Evolutionary conservation across 1,140 invertebrate genomes (phyloP).

Genomic region (Apocrypta bakeri): DNA sequence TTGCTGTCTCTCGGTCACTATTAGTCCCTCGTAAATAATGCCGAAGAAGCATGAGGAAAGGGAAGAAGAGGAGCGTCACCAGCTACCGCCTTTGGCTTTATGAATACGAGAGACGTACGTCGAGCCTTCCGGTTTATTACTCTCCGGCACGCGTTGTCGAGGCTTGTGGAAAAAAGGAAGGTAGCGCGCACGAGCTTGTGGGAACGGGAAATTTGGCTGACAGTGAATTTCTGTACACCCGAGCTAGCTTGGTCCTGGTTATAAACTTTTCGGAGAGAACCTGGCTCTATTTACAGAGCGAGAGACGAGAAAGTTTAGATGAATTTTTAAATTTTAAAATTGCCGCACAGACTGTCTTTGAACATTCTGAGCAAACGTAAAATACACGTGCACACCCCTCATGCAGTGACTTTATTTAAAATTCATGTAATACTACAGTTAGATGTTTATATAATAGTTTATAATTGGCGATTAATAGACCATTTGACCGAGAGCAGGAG

Average conservation of each 20-base stretch:
- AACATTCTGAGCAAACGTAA: not conserved
- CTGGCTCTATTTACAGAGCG: not conserved
- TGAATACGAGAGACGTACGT: not conserved
- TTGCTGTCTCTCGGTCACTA: conserved; percentile 44
- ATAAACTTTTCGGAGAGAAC: not conserved
- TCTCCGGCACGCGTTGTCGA: conserved; percentile 20
- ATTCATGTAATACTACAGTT: too few relatives aligned
- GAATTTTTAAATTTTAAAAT: not conserved
- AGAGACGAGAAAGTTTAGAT: not conserved
- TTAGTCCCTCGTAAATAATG: conserved; percentile 59
- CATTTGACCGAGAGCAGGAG: too few relatives aligned
- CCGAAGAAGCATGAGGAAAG: not conserved
- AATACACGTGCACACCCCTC: too few relatives aligned
- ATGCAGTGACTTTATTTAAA: too few relatives aligned
- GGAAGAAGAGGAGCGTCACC: not conserved
- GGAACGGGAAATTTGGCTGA: not conserved
- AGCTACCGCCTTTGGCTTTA: conserved; percentile 18
- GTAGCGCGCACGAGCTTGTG: not conserved
- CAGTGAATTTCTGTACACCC: not conserved
- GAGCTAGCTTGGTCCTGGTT: not conserved
- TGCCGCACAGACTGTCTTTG: not conserved
- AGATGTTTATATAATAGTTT: too few relatives aligned
- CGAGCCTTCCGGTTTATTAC: conserved; percentile 44
- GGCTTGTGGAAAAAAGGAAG: not conserved
- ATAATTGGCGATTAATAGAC: too few relatives aligned